Percentiles rank a stretch among this genome's conserved stretches.
Evolutionary conservation across 2,888 invertebrate genomes (phyloP).

Genomic region (Diploptera punctata): DNA sequence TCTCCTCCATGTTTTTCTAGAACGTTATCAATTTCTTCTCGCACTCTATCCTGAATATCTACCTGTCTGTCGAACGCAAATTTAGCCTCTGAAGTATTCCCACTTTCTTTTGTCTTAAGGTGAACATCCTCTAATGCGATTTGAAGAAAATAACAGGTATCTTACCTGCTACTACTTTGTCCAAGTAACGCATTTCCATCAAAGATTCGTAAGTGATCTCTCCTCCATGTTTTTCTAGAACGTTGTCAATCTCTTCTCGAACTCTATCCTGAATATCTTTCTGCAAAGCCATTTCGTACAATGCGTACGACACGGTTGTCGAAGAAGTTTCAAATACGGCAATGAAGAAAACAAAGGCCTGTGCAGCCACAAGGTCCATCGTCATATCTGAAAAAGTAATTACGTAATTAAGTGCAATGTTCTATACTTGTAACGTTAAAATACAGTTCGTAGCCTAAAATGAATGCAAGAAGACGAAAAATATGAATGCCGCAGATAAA

Average conservation of each 20-base stretch:
- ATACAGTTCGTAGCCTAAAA: too few species aligned
- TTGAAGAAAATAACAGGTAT: neutral
- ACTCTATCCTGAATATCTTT: conserved; percentile 58
- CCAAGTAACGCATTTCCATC: conserved; percentile 50
- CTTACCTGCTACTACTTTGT: conserved; percentile 48
- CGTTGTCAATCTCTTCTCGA: conserved; percentile 55
- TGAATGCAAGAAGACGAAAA: too few species aligned
- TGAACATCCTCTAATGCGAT: too few species aligned
- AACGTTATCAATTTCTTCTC: neutral
- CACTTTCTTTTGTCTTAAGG: neutral
- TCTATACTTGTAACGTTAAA: too few species aligned
- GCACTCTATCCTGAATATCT: neutral
- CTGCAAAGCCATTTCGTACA: conserved; percentile 60
- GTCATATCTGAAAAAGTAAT: conserved; percentile 59
- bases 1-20: neutral
- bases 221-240: conserved; percentile 53
- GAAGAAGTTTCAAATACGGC: conserved; percentile 68
- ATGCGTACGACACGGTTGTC: conserved; percentile 61
- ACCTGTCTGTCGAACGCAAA: neutral
- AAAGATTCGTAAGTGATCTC: conserved; percentile 49
- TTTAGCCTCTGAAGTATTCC: neutral
- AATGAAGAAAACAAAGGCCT: conserved; percentile 63
- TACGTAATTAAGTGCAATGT: too few species aligned
- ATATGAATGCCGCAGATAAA: too few species aligned
- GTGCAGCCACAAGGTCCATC: conserved; percentile 62